phyloP scores from a whole-genome alignment of 2,797 vertebrate genomes.

The Gallirallus australis region DNA sequence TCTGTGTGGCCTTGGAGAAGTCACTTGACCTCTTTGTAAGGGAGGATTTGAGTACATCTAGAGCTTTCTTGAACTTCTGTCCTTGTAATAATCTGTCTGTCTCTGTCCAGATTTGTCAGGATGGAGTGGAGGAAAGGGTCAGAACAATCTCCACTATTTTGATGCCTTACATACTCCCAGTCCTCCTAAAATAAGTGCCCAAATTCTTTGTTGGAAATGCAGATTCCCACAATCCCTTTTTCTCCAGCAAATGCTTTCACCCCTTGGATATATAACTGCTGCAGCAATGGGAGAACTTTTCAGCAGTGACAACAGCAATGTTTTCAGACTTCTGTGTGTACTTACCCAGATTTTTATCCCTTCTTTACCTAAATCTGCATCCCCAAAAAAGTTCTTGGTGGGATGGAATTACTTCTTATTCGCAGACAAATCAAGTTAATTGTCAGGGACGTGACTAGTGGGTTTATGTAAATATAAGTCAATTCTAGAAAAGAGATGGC shows the following conservation, averaged over 20 bases:
- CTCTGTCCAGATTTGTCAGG: not conserved
- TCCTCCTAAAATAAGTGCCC: not conserved
- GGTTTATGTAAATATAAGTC: not conserved
- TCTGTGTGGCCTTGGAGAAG: not conserved
- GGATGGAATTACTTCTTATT: not conserved
- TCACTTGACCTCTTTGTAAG: not conserved
- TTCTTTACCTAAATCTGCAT: not conserved
- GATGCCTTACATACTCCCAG: not conserved
- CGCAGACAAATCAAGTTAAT: not conserved
- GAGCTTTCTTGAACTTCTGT: not conserved
- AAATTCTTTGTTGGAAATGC: not conserved
- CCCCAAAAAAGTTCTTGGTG: not conserved
- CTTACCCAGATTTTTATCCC: not conserved
- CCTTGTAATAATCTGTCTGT: not conserved
- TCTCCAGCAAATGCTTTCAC: not conserved
- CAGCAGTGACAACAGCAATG: not conserved
- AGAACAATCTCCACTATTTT: not conserved
- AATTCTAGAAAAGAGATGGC: not conserved
- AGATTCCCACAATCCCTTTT: not conserved
- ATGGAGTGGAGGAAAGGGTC: not conserved
- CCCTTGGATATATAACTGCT: not conserved
- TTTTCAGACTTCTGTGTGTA: not conserved
- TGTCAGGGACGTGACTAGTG: not conserved
- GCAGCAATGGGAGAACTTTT: not conserved
- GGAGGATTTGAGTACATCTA: not conserved